A percentile compares a stretch with the other conserved stretches of the same genome.
These are phyloP conservation scores for Chondrosia reniformis DNA, from an alignment of 37 sponge, comb jelly and placozoan species.

Conservation along the genomic window DNA sequence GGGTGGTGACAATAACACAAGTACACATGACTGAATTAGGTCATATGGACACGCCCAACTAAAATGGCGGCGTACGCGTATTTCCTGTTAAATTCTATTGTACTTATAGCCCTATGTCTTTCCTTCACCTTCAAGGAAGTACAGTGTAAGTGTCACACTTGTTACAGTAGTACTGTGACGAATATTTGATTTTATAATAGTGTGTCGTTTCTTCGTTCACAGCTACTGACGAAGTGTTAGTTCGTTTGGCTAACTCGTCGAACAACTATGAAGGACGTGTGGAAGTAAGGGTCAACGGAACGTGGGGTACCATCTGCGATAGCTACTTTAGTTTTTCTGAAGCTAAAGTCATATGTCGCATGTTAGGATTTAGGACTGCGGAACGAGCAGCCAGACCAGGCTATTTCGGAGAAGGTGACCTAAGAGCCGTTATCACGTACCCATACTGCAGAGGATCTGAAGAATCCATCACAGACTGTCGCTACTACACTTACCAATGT, in stretches of 20 bases:
- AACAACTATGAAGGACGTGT: slow-evolving; percentile 24
- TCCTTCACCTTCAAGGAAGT: no score
- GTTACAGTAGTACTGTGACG: no score
- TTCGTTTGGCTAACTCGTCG: neutral
- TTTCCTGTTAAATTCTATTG: no score
- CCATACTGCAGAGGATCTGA: neutral
- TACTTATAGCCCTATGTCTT: no score
- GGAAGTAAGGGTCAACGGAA: slow-evolving; percentile 13
- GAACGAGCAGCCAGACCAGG: neutral
- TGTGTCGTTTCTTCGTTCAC: no score
- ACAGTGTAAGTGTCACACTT: no score
- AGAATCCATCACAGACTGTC: neutral
- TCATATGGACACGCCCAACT: no score
- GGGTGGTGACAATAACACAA: no score
- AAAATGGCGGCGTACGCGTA: no score
- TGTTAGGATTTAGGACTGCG: neutral
- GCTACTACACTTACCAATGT: neutral
- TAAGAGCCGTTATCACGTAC: neutral
- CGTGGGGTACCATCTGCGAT: slow-evolving; percentile 40
- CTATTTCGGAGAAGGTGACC: neutral
- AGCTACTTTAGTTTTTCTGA: neutral
- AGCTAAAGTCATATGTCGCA: slow-evolving; percentile 28
- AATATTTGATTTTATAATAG: no score
- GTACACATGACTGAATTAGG: no score
- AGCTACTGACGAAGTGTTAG: no score